Base-by-base conservation (phyloP, 1,140 invertebrate genomes). In the Platyura marginata region DNA sequence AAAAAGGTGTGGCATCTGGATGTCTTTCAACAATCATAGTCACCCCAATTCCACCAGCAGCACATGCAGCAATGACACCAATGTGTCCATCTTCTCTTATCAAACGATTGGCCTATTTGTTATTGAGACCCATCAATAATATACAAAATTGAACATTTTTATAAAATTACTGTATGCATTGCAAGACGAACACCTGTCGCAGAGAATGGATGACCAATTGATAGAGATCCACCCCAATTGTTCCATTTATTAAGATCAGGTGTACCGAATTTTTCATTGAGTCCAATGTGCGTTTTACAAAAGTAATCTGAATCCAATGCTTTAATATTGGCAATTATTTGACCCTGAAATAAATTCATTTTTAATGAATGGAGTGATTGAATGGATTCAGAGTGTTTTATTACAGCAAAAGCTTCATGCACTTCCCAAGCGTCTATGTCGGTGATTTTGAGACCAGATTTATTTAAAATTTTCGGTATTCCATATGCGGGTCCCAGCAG, bases 361-460 rank as follows among this genome's bases (percentile, higher is more conserved):
- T 50, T 51, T 10, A 43, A n/a, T n/a, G 49, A 42, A 4, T 43
- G 5, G 36, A 20, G 23, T 2, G 5, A 13, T 20, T n/a, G n/a
- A 29, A 29, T 29, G 6, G 25, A 8, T 29, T 29, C 25, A 8
- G 13, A 8, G 6, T 29, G 6, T 8, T 8, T 38, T 67, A 66
- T 71, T 61, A 77, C 89, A 49, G 96, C 93, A 68, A 99, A 99
- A 10, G 96, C 96, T 71, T 99, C 96, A 60, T 99, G 96, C 49
- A 96, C 82, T 72, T 99, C 96, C 82, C 91, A 98, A 1, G 91
- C 89, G 66, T 91, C 88, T 57, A 99, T 83, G 56, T 99, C 95
- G 38, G 79, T 79, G 20, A 96, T 44, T 13, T 66, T 70, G 0
- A 99, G 72, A 16, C 92, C 92, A 48, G 83, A 71, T 65, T 81